These are phyloP conservation scores for Chaetodon auriga DNA, from an alignment of 2,113 vertebrate genomes.

Conservation along the genomic window DNA sequence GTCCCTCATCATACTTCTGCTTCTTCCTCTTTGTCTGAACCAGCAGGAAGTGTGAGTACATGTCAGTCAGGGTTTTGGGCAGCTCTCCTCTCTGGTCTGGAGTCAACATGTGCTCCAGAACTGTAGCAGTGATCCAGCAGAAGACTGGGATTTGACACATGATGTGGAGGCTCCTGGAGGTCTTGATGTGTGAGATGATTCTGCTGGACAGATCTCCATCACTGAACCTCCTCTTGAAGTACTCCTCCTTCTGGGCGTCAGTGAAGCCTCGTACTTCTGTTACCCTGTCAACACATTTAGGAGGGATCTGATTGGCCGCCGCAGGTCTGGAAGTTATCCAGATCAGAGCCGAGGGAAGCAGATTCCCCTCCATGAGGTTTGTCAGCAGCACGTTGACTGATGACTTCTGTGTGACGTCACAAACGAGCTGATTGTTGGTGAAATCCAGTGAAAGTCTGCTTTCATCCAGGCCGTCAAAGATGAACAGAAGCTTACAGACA, in stretches of 20 bases:
- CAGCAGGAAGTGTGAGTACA: conserved; percentile 55
- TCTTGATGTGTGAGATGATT: conserved; percentile 2
- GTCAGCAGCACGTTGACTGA: conserved; percentile 6
- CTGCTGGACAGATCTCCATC: conserved; percentile 1
- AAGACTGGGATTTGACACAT: conserved; percentile 30
- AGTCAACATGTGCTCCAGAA: conserved; percentile 45
- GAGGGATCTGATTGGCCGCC: conserved; percentile 8
- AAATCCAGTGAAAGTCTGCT: conserved; percentile 3
- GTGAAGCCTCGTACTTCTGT: conserved; percentile 9
- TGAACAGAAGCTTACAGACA: conserved; percentile 1
- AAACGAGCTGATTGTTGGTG: not conserved
- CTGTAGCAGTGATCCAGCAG: conserved; percentile 34
- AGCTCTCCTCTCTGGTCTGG: conserved; percentile 26
- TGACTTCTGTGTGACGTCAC: conserved; percentile 1
- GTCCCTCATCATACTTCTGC: conserved; percentile 20
- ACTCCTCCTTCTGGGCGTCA: conserved; percentile 1
- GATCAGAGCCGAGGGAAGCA: not conserved
- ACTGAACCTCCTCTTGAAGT: not conserved
- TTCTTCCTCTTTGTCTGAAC: conserved; percentile 51
- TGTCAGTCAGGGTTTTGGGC: conserved; percentile 51
- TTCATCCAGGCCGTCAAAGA: conserved; percentile 16
- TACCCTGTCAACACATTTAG: not conserved
- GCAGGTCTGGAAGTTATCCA: conserved; percentile 3
- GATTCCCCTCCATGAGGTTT: not conserved
- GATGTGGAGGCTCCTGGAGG: conserved; percentile 13